Base-by-base conservation (phyloP, 2,113 vertebrate genomes). In the Myotis yumanensis region DNA sequence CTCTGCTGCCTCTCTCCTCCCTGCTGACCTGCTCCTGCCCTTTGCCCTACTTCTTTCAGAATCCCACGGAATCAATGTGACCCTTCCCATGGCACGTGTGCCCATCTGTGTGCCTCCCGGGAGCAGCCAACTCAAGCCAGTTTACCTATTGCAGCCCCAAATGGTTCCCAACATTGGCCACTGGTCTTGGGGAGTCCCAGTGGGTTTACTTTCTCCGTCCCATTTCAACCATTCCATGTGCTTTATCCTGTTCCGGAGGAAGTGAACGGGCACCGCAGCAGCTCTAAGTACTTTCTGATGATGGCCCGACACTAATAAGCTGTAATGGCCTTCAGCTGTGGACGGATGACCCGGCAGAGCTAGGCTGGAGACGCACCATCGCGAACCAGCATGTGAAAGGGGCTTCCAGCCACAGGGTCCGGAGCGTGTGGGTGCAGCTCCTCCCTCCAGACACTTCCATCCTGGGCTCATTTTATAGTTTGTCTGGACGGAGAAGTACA, bases 41-140 rank as follows among this genome's bases (percentile, higher is more conserved):
- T 72, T 76, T 76, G 10, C 25, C 15, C 32, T 37, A 18, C 35
- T 40, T 48, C 71, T 28, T 51, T 46, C 68, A 88, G 82, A 87
- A 80, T 30, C 28, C 20, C 37, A 18, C 2, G 4, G 23, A 75
- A 54, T 96, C 72, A 15, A 15, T 0, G 14, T 35, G 59, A 40
- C 28, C 5, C 37, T 43, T 48, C 40, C 69, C 30, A 23, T 6
- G 17, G 48, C 8, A 43, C 18, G 0, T 0, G 15, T n/a, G 10
- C 66, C 59, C 12, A 0, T 35, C 71, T 48, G n/a, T 37, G 43
- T 76, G 20, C 9, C 43, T 81, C 43, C 35, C 46, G 7, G 16
- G 10, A 71, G 28, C 3, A 23, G 51, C 57, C 43, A 54, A 11
- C 15, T 66, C 52, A 46, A 22, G 30, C 11, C 9, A 35, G 46